phyloP scores from a whole-genome alignment of 2,888 invertebrate genomes.

The Apotomis turbidana region DNA sequence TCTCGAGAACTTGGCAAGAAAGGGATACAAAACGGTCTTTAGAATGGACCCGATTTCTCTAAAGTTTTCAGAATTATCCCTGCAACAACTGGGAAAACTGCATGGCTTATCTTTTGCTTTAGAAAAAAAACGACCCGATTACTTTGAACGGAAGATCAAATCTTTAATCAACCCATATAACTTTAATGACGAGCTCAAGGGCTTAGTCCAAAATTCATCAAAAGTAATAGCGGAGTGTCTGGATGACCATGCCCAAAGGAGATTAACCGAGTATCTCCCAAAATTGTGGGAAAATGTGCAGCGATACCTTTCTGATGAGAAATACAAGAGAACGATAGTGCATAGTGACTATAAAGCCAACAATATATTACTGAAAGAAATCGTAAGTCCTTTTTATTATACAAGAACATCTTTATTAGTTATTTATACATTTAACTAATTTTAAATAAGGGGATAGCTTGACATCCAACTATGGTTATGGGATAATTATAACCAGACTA shows the following conservation, averaged over 20 bases:
- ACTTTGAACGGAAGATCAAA: slow-evolving; percentile 18
- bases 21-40: slow-evolving; percentile 49
- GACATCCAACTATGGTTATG: too few species aligned
- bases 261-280: slow-evolving; percentile 46
- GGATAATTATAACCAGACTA: too few species aligned
- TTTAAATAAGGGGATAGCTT: too few species aligned
- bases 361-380: slow-evolving; percentile 53
- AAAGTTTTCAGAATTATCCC: slow-evolving; percentile 49
- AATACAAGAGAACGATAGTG: slow-evolving; percentile 49
- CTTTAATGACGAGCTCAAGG: slow-evolving; percentile 12
- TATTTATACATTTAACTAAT: too few species aligned
- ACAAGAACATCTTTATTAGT: too few species aligned
- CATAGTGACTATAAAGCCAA: slow-evolving; percentile 57
- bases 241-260: slow-evolving; percentile 46
- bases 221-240: slow-evolving; percentile 42
- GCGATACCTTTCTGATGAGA: slow-evolving; percentile 46
- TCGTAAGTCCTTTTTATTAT: slow-evolving; percentile 51
- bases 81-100: slow-evolving; percentile 52
- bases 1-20: slow-evolving; percentile 50
- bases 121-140: slow-evolving; percentile 45
- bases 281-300: slow-evolving; percentile 47
- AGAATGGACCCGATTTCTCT: slow-evolving; percentile 49
- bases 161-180: background rate
- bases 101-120: slow-evolving; percentile 52
- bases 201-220: background rate